These are phyloP conservation scores for Rhizomys pruinosus DNA, from an alignment of 2,113 vertebrate species.

Conservation along the genomic window DNA sequence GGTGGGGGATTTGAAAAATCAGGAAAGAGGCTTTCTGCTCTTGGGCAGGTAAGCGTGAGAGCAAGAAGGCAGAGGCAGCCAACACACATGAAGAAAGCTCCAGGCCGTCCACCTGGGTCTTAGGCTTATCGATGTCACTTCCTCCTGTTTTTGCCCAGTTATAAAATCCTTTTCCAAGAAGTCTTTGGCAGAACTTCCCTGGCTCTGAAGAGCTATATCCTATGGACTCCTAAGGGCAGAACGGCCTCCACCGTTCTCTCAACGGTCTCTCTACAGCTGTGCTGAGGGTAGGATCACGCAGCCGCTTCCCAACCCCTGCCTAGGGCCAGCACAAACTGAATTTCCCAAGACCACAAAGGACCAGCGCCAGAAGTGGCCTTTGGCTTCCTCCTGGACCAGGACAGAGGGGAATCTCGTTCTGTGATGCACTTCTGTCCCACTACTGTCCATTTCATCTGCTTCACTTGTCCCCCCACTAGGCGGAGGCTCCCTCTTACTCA, in stretches of 20 bases:
- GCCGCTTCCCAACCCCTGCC: not conserved
- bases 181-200: not conserved
- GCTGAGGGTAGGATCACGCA: not conserved
- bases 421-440: not conserved
- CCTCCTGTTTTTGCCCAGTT: not conserved
- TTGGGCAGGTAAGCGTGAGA: not conserved
- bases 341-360: not conserved
- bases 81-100: not conserved
- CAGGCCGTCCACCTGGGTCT: not conserved
- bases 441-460: not conserved
- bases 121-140: not conserved
- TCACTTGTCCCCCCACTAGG: not conserved
- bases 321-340: not conserved
- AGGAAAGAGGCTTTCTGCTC: not conserved
- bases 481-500: not conserved
- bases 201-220: not conserved
- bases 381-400: not conserved
- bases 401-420: not conserved
- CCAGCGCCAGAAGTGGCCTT: not conserved
- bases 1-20: not conserved
- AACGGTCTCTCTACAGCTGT: not conserved
- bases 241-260: not conserved
- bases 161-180: constrained; percentile 31
- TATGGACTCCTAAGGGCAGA: not conserved
- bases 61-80: not conserved